Conservation (phyloP, 2,797 vertebrate species). For the Melanotaenia parkinsoni region DNA sequence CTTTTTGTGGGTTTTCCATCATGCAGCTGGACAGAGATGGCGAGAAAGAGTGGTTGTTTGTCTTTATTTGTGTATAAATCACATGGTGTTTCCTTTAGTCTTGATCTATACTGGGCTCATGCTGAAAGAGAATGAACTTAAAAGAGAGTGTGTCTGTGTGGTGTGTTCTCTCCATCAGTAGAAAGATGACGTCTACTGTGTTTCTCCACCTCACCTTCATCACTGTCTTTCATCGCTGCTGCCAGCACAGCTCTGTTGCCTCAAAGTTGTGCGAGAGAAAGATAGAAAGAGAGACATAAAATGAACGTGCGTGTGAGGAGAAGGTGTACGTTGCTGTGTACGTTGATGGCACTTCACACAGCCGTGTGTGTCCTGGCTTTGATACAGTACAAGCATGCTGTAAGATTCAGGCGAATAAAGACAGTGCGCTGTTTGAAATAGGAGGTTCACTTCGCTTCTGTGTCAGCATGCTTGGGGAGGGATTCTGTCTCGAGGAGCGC, state of each 20-base stretch:
- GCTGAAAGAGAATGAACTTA: conserved; percentile 60
- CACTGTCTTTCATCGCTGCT: conserved; percentile 68
- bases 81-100: conserved; percentile 26
- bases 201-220: conserved; percentile 69
- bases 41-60: conserved; percentile 29
- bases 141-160: conserved; percentile 61
- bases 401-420: conserved; percentile 61
- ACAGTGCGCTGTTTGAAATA: conserved; percentile 58
- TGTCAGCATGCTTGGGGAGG: conserved; percentile 67
- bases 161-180: conserved; percentile 63
- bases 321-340: conserved; percentile 53
- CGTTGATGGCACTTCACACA: conserved; percentile 75
- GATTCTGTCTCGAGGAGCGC: conserved; percentile 67
- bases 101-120: conserved; percentile 41
- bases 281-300: conserved; percentile 59
- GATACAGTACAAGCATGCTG: conserved; percentile 56
- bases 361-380: conserved; percentile 69
- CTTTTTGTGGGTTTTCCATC: conserved; percentile 35
- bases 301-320: conserved; percentile 43
- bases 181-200: conserved; percentile 63
- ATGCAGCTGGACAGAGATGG: conserved; percentile 30
- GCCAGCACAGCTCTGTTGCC: conserved; percentile 62
- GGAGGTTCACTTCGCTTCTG: conserved; percentile 61
- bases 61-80: conserved; percentile 32
- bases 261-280: conserved; percentile 51